Conservation (phyloP, 2,888 invertebrate genomes). For the Himalopsyche japonica region DNA sequence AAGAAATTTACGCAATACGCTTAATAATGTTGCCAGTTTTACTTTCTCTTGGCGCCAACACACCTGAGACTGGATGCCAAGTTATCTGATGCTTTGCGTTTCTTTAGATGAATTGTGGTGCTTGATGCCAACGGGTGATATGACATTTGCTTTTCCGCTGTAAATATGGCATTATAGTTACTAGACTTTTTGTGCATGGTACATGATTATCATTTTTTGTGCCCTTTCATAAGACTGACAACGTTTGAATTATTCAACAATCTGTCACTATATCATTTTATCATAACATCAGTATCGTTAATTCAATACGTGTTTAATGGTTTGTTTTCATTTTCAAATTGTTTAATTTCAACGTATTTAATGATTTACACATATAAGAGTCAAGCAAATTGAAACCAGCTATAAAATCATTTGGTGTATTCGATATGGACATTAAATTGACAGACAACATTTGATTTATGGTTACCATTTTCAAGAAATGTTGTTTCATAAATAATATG, state of each 20-base stretch:
- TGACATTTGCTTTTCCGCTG: not conserved
- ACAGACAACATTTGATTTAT: too few relatives aligned
- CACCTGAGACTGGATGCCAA: not conserved
- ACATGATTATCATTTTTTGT: not conserved
- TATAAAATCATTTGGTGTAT: too few relatives aligned
- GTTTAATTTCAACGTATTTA: too few relatives aligned
- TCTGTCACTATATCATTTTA: not conserved
- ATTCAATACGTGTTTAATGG: not conserved
- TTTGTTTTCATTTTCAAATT: not conserved
- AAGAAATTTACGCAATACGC: not conserved
- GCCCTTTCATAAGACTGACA: not conserved
- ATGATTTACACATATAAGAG: too few relatives aligned
- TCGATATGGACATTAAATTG: too few relatives aligned
- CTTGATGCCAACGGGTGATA: not conserved
- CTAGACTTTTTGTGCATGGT: not conserved
- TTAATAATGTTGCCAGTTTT: not conserved
- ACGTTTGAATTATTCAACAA: not conserved
- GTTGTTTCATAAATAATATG: too few relatives aligned
- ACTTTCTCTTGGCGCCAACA: too few relatives aligned
- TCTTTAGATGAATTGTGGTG: not conserved
- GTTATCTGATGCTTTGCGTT: not conserved
- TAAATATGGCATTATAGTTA: not conserved
- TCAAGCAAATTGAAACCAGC: too few relatives aligned
- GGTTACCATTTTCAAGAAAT: too few relatives aligned
- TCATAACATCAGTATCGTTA: not conserved